Conservation (phyloP, 2,113 vertebrate species). For the Cephalopholis sonnerati region DNA sequence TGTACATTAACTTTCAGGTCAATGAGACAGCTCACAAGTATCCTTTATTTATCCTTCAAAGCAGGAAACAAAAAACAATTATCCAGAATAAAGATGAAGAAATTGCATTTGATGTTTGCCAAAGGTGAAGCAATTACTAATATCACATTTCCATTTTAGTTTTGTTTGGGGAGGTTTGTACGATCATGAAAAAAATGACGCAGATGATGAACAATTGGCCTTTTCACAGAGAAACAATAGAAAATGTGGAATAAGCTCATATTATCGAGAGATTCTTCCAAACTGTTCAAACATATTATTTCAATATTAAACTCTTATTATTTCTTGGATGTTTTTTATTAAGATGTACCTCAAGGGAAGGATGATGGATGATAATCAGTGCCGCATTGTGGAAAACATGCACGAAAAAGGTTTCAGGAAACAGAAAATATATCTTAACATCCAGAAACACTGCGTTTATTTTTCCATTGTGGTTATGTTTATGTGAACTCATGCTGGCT, state of each 20-base stretch:
- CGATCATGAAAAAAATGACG: not conserved
- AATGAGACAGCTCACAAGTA: not conserved
- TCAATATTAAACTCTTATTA: not conserved
- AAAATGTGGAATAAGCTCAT: not conserved
- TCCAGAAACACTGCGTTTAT: not conserved
- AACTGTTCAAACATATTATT: not conserved
- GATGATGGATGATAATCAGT: constrained; percentile 6
- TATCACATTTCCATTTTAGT: not conserved
- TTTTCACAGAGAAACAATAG: not conserved
- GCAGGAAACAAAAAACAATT: not conserved
- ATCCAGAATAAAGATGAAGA: not conserved
- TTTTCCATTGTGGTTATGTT: constrained; percentile 15
- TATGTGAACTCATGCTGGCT: not conserved
- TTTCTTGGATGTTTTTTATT: not conserved
- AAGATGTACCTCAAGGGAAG: not conserved
- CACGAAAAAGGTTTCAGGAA: not conserved
- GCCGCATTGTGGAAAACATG: not conserved
- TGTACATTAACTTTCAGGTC: constrained; percentile 5
- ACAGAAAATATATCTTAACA: constrained; percentile 17
- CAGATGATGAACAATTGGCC: not conserved
- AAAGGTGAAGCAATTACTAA: not conserved
- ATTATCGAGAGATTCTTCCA: not conserved
- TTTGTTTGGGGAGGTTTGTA: not conserved
- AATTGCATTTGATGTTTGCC: not conserved
- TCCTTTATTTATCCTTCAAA: not conserved